These are phyloP conservation scores for Rhagophthalmus giganteus DNA, from an alignment of 2,888 invertebrate species.

Conservation along the genomic window DNA sequence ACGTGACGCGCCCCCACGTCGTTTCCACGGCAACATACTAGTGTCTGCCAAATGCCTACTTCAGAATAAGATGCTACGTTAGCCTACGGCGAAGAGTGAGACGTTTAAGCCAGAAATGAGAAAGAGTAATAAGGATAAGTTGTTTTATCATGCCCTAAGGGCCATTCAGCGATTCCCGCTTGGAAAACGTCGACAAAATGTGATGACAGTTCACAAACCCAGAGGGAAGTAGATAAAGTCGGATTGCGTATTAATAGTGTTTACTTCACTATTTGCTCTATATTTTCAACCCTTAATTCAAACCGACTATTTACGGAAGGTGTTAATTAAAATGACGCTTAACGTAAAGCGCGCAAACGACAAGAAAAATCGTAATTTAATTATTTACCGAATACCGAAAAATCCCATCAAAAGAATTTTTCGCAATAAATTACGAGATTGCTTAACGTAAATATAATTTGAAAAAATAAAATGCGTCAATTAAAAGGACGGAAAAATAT, in stretches of 20 bases:
- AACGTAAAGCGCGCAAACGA: no score
- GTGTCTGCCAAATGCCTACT: constrained; percentile 31
- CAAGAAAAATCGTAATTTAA: no score
- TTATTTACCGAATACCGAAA: no score
- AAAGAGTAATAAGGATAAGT: constrained; percentile 34
- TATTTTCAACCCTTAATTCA: constrained; percentile 13
- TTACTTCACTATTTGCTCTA: constrained; percentile 18
- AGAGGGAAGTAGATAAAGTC: constrained; percentile 27
- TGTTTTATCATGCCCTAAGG: constrained; percentile 32
- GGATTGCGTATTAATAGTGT: constrained; percentile 29
- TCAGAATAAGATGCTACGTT: constrained; percentile 29
- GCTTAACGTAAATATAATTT: no score
- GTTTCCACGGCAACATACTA: constrained; percentile 34
- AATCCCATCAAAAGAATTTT: no score
- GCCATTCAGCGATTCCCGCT: constrained; percentile 33
- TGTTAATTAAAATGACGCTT: neutral
- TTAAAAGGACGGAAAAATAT: no score
- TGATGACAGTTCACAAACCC: constrained; percentile 31
- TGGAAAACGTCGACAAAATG: constrained; percentile 30
- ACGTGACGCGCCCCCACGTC: constrained; percentile 27
- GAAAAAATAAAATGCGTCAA: no score
- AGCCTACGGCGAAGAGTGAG: constrained; percentile 27
- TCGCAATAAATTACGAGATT: no score
- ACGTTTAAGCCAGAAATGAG: constrained; percentile 26
- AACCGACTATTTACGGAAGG: neutral